Percentiles rank a stretch among this genome's conserved stretches.
Evolutionary conservation across 2,888 invertebrate species (phyloP).

Genomic region (Isotomurus palustris): DNA sequence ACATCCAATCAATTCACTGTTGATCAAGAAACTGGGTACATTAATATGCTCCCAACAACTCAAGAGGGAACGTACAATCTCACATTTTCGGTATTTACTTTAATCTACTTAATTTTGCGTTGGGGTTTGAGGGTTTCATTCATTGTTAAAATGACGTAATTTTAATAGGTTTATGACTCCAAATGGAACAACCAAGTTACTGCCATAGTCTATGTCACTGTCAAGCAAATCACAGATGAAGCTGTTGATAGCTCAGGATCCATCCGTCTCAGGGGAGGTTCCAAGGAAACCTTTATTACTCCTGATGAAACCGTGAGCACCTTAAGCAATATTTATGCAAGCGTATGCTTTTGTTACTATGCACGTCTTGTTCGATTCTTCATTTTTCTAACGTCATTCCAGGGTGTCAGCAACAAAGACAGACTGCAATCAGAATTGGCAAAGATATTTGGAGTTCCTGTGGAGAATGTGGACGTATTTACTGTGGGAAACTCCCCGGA

Average conservation of each 20-base stretch:
- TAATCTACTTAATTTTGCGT: not conserved
- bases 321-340: too few relatives aligned
- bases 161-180: constrained; percentile 50
- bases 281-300: constrained; percentile 77
- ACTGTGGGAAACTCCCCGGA: constrained; percentile 72
- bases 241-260: constrained; percentile 91
- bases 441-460: constrained; percentile 67
- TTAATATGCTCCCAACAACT: constrained; percentile 64
- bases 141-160: constrained; percentile 11
- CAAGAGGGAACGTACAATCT: constrained; percentile 70
- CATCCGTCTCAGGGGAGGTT: constrained; percentile 72
- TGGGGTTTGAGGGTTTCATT: too few relatives aligned
- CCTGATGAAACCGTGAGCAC: constrained; percentile 30
- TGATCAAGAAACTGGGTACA: constrained; percentile 73
- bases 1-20: constrained; percentile 62
- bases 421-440: constrained; percentile 62
- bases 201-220: constrained; percentile 79
- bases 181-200: constrained; percentile 57
- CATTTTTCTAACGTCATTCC: constrained; percentile 25
- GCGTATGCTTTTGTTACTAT: too few relatives aligned
- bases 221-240: constrained; percentile 82
- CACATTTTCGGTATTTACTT: constrained; percentile 56
- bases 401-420: constrained; percentile 69
- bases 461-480: constrained; percentile 86
- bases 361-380: too few relatives aligned